phyloP scores from a whole-genome alignment of 2,888 invertebrate genomes.

The Rhorus exstirpatorius region DNA sequence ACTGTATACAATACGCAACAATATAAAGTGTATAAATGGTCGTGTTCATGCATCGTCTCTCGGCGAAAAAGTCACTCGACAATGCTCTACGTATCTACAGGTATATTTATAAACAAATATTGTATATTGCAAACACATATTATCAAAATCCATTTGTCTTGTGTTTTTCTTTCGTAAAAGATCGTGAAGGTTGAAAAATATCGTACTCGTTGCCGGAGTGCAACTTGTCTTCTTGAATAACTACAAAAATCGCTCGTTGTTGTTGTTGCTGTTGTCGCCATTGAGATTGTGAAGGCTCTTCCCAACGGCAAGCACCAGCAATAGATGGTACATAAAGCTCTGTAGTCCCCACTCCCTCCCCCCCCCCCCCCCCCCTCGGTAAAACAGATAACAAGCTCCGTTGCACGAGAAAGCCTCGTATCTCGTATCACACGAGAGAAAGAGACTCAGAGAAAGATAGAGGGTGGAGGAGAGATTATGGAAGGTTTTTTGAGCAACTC shows the following conservation, averaged over 20 bases:
- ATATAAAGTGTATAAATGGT: not conserved
- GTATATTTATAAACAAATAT: not conserved
- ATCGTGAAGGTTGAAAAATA: conserved; percentile 46
- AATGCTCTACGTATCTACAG: not conserved
- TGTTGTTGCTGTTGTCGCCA: conserved; percentile 36
- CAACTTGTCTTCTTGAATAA: conserved; percentile 19
- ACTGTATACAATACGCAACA: not conserved
- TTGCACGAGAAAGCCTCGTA: conserved; percentile 57
- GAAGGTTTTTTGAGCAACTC: not conserved
- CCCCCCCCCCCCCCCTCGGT: conserved; percentile 36
- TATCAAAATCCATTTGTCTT: not conserved
- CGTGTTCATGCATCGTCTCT: not conserved
- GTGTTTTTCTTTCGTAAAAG: conserved; percentile 3
- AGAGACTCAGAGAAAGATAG: conserved; percentile 16
- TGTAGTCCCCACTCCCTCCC: not conserved
- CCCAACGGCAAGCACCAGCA: conserved; percentile 68
- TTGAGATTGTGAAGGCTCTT: conserved; percentile 47
- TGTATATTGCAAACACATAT: not conserved
- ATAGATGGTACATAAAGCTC: conserved; percentile 75
- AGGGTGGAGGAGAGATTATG: conserved; percentile 3
- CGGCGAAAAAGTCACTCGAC: conserved; percentile 13
- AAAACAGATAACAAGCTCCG: conserved; percentile 77
- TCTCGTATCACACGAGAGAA: conserved; percentile 22
- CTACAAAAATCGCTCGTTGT: conserved; percentile 60
- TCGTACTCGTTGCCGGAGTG: conserved; percentile 23